Evolutionary conservation across 1,140 invertebrate genomes (phyloP).

Genomic region (Himalopsyche phryganea): DNA sequence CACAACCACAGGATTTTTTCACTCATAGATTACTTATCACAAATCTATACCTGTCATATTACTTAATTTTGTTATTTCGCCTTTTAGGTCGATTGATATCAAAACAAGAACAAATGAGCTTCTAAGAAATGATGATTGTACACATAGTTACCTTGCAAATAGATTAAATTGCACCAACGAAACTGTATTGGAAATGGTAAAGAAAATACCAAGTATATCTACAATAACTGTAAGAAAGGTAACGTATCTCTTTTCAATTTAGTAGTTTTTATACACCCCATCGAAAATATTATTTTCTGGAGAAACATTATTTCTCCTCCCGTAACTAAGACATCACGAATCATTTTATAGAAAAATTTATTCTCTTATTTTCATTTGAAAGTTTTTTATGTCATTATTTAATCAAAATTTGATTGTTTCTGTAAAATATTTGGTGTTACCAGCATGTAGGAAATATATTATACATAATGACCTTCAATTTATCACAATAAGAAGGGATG

Average conservation of each 20-base stretch:
- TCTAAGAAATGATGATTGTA: conserved; percentile 42
- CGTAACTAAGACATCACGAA: too few species aligned
- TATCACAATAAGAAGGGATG: too few species aligned
- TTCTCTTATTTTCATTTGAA: neutral
- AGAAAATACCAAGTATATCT: conserved; percentile 42
- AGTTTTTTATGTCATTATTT: too few species aligned
- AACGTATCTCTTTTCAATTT: conserved; percentile 2
- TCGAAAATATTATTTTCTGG: neutral
- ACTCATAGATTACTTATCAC: too few species aligned
- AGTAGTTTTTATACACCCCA: neutral
- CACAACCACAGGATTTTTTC: too few species aligned
- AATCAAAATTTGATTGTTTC: neutral
- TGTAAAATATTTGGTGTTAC: too few species aligned
- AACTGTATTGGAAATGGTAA: conserved; percentile 42
- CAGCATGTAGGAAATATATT: too few species aligned
- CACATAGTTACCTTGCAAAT: conserved; percentile 43
- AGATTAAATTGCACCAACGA: conserved; percentile 42
- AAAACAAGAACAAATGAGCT: conserved; percentile 44
- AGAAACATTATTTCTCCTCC: too few species aligned
- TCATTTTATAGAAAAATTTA: neutral
- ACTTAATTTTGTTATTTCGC: too few species aligned
- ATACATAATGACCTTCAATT: too few species aligned
- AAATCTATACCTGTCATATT: too few species aligned
- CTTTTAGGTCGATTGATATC: conserved; percentile 42
- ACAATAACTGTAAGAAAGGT: conserved; percentile 45